Evolutionary conservation across 1,140 invertebrate species (phyloP), one percentile per base, ranked within the genome.

Genomic region (Rhopalosiphum padi): DNA sequence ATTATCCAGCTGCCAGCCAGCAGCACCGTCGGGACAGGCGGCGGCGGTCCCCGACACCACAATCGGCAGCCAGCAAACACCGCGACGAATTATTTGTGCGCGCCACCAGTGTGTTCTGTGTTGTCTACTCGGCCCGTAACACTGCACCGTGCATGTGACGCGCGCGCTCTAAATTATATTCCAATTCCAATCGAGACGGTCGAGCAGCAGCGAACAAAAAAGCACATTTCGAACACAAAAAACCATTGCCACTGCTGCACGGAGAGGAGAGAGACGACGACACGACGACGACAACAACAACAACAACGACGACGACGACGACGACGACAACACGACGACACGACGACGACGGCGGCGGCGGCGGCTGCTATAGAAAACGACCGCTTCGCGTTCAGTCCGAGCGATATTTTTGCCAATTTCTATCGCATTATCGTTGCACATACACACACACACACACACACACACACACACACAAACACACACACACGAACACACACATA

Each of bases 1-100:
- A 77, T 77, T 77, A 77, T 77, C 60, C 60, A 77, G 60, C 60
- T 68, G 60, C 60, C 60, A 68, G 60, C 60, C 25, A 68, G 60
- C 60, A n/a, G 60, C 60, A 35, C 60, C n/a, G 30, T 77, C 60
- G 60, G 60, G 5, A 51, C 30, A 77, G 60, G 60, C 60, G 60
- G n/a, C 60, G 60, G 60, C 60, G 60, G 60, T 77, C 30, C 60
- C 60, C 60, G 60, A 77, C 60, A n/a, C 4, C 15, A 77, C 60
- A 41, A 41, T 77, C 60, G 60, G 60, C 60, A 77, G 30, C 60
- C 60, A n/a, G 30, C 53, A 77, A 77, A 15, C 60, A 5, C 15
- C 60, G 60, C 60, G 60, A n/a, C 60, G 60, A n/a, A 77, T n/a
- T 77, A 77, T n/a, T 77, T 77, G 60, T 77, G 60, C 30, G 60